Percentiles rank a stretch among this genome's conserved stretches.
phyloP scores from a whole-genome alignment of 2,797 vertebrate genomes.

The Glossophaga mutica region DNA sequence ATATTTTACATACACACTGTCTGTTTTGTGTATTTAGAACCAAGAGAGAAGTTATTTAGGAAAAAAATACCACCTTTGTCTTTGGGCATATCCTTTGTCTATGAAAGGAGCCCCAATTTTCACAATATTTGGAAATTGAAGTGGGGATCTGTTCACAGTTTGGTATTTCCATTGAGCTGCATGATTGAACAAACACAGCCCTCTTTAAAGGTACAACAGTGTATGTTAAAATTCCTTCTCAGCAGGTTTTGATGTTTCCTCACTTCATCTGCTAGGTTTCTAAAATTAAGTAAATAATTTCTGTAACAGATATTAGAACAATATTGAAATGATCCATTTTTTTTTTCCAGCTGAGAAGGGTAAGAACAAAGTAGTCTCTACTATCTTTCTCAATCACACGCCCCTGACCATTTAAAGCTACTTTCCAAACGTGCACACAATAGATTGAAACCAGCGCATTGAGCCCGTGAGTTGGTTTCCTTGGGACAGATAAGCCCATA shows the following conservation, averaged over 20 bases:
- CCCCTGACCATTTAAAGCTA: constrained; percentile 61
- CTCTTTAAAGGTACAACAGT: constrained; percentile 18
- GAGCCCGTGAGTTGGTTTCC: constrained; percentile 72
- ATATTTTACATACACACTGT: background rate
- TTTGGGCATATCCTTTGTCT: background rate
- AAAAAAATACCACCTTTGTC: background rate
- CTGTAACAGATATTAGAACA: constrained; percentile 41
- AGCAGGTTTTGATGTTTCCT: background rate
- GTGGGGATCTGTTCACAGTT: background rate
- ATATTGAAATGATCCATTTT: constrained; percentile 52
- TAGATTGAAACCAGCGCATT: constrained; percentile 71
- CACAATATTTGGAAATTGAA: constrained; percentile 20
- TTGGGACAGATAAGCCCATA: constrained; percentile 78
- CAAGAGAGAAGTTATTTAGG: constrained; percentile 5
- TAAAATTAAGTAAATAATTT: constrained; percentile 44
- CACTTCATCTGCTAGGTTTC: background rate
- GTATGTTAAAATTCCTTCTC: constrained; percentile 37
- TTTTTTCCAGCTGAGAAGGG: constrained; percentile 26
- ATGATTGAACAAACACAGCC: constrained; percentile 33
- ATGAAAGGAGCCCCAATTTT: constrained; percentile 34
- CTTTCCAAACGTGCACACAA: constrained; percentile 75
- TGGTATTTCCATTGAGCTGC: constrained; percentile 16
- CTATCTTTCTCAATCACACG: constrained; percentile 3
- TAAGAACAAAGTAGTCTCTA: constrained; percentile 15
- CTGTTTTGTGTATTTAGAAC: constrained; percentile 46